Base-by-base conservation (phyloP, 2,888 invertebrate species). In the Leptinotarsa rubiginosa region DNA sequence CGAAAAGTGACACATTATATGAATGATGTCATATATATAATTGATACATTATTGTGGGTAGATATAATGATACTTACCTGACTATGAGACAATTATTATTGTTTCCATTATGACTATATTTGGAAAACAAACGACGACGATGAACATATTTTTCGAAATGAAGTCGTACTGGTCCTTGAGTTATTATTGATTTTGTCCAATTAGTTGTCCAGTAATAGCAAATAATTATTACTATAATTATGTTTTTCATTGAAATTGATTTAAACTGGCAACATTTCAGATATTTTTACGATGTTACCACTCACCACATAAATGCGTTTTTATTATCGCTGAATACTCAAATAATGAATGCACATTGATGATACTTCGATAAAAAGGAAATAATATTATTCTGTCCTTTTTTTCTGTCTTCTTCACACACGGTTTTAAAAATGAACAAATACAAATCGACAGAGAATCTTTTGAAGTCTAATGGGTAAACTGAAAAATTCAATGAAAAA, bases 81-180 rank as follows among this genome's bases (percentile, higher is more conserved):
- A 62, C 18, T 31, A 16, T 10, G 41, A 62, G 41, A 62, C 62
- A 62, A 31, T 62, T 62, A 31, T 25, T 59, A 13, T 62, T 31
- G 31, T 62, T 31, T 62, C 12, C n/a, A 62, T 62, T 62, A 62
- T 41, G 20, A 22, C 56, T 62, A 31, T 25, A 62, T 62, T 62
- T 62, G 62, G 62, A 62, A 31, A 1, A 62, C n/a, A 31, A 62
- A 62, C 10, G 62, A 62, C 25, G 31, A n/a, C 2, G 12, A n/a
- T 62, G 3, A n/a, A 41, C 41, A n/a, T 41, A 25, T 62, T 31
- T 41, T 62, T 25, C 31, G 16, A 41, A 62, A 41, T 31, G 10
- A 41, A 4, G 41, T 31, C 18, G 5, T 18, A 25, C 31, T n/a
- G n/a, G 15, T n/a, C n/a, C 31, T 31, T 62, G 62, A 41, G 31